Evolutionary conservation across 2,113 vertebrate genomes (phyloP), one percentile per base, ranked within the genome.

Genomic region (Amia ocellicauda): DNA sequence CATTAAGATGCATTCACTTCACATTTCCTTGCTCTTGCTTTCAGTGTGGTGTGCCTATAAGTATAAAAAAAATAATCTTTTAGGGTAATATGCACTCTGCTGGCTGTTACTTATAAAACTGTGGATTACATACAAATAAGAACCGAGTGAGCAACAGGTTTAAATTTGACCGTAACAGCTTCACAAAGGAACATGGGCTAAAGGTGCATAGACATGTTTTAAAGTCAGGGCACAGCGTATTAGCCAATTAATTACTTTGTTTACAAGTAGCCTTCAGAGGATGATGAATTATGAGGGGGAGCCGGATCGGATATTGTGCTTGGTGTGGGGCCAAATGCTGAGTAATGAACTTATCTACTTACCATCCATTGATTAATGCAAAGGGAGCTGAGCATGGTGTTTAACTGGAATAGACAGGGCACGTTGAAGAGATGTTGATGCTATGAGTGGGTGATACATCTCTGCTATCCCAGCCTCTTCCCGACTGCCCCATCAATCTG

Each of bases 331-430:
- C 53, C 53, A 64, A 53, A 27, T 43, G 52, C 53, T 57, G 63
- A 57, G 53, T 64, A 64, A 64, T 64, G 63, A 42, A 36, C 53
- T 57, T n/a, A n/a, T n/a, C 41, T 50, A 17, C 40, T 14, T 17
- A 36, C 19, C n/a, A 20, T 10, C 20, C 62, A 54, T 55, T 27
- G 50, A 54, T 63, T 63, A 63, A 45, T 51, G 62, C 50, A 5
- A 29, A 17, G 62, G 29, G 27, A 51, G 60, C 20, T 4, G 26
- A 60, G 22, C 17, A 40, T n/a, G n/a, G n/a, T n/a, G n/a, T n/a
- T n/a, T n/a, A n/a, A n/a, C 31, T 59, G 36, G 31, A 42, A 13
- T 47, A 26, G 28, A 26, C 26, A 26, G 41, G 28, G 59, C 26
- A 28, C 17, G 14, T 20, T 24, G 22, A 43, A n/a, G 41, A 45